A percentile compares a stretch with the other conserved stretches of the same genome.
Evolutionary conservation across 2,888 invertebrate genomes (phyloP).

Genomic region (Trachelus troglodyta): DNA sequence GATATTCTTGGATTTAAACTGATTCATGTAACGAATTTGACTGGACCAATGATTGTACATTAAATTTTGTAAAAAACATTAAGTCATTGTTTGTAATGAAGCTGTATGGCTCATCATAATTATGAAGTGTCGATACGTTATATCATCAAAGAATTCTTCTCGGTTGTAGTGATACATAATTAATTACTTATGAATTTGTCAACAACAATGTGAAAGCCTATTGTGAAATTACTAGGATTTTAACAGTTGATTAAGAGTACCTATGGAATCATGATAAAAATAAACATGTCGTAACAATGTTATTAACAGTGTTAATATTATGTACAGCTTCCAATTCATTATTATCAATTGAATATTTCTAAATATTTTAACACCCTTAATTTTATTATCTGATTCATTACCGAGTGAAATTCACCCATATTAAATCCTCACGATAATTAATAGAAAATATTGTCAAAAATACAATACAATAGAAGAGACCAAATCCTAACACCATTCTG

Average conservation of each 20-base stretch:
- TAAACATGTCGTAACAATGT: not conserved
- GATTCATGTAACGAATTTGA: not conserved
- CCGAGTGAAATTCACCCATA: not conserved
- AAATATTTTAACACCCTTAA: too few species aligned
- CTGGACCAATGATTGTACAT: not conserved
- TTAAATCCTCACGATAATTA: not conserved
- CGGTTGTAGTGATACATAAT: not conserved
- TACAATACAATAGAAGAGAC: not conserved
- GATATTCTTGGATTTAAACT: not conserved
- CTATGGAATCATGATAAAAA: not conserved
- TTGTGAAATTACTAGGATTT: not conserved
- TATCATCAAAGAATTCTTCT: conserved; percentile 6
- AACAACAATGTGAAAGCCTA: not conserved
- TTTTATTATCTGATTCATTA: not conserved
- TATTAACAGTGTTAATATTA: not conserved
- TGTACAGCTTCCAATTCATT: not conserved
- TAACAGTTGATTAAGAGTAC: not conserved
- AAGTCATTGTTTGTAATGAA: not conserved
- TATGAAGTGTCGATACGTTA: not conserved
- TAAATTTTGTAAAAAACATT: not conserved
- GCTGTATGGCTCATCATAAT: not conserved
- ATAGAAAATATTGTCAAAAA: not conserved
- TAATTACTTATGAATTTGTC: not conserved
- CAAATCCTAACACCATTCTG: not conserved
- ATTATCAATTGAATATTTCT: not conserved